These are phyloP conservation scores for Anabacerthia variegaticeps DNA, from an alignment of 2,797 vertebrate species.

Conservation along the genomic window DNA sequence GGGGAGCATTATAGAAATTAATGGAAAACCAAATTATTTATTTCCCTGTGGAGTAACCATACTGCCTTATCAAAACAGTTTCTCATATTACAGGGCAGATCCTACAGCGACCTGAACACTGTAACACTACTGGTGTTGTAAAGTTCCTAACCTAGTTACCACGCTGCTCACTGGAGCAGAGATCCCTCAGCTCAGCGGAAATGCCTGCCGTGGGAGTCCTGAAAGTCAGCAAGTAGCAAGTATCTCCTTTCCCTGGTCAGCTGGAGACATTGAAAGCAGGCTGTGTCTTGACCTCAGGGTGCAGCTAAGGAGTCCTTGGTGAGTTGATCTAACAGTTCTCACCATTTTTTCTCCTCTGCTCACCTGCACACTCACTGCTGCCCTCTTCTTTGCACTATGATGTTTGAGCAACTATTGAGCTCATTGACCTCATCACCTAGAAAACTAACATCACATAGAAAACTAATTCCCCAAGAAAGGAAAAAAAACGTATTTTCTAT, in stretches of 20 bases:
- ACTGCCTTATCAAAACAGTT: neutral
- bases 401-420: neutral
- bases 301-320: neutral
- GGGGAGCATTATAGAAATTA: neutral
- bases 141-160: neutral
- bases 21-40: neutral
- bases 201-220: neutral
- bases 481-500: neutral
- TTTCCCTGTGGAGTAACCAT: neutral
- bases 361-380: fast-evolving
- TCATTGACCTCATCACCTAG: neutral
- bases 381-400: neutral
- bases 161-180: neutral
- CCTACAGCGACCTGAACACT: neutral
- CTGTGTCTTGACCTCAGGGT: neutral
- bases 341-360: neutral
- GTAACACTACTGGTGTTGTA: neutral
- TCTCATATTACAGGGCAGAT: neutral
- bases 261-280: neutral
- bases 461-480: neutral
- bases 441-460: neutral
- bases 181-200: neutral
- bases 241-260: neutral
- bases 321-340: neutral
- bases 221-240: neutral